Percentiles rank a stretch among this genome's conserved stretches.
Evolutionary conservation across 37 sponge, comb jelly and placozoan species (phyloP).

Genomic region (Hexactinellida sp.): DNA sequence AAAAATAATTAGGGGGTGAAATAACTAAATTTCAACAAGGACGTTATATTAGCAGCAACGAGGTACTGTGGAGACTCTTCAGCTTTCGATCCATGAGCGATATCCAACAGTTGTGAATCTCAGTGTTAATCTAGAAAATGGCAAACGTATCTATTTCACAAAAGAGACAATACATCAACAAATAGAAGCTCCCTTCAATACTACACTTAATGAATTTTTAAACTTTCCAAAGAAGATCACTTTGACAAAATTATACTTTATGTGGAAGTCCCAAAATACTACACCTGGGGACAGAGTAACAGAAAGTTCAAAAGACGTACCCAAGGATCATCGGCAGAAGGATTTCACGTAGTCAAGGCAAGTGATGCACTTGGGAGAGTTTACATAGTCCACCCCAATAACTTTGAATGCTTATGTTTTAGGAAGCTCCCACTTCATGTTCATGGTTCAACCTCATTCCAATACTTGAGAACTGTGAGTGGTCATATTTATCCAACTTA

Average conservation of each 20-base stretch:
- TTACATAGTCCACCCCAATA: slow-evolving; percentile 24
- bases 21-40: slow-evolving; percentile 18
- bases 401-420: slow-evolving; percentile 32
- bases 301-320: slow-evolving; percentile 27
- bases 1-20: slow-evolving; percentile 18
- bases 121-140: slow-evolving; percentile 36
- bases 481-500: slow-evolving; percentile 26
- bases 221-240: slow-evolving; percentile 18
- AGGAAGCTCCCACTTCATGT: slow-evolving; percentile 27
- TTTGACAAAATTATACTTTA: slow-evolving; percentile 27
- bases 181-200: background rate
- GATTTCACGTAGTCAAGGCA: slow-evolving; percentile 13
- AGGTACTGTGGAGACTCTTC: slow-evolving; percentile 30
- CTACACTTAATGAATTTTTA: slow-evolving; percentile 36
- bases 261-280: slow-evolving; percentile 22
- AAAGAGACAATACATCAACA: background rate
- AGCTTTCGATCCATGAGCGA: slow-evolving; percentile 28
- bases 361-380: slow-evolving; percentile 21
- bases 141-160: slow-evolving; percentile 30
- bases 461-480: slow-evolving; percentile 19
- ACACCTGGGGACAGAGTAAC: slow-evolving; percentile 21
- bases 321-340: slow-evolving; percentile 19
- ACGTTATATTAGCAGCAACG: slow-evolving; percentile 21
- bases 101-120: slow-evolving; percentile 23
- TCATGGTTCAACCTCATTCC: slow-evolving; percentile 20